Base-by-base conservation (phyloP, 2,797 vertebrate genomes). In the Esox masquinongy region DNA sequence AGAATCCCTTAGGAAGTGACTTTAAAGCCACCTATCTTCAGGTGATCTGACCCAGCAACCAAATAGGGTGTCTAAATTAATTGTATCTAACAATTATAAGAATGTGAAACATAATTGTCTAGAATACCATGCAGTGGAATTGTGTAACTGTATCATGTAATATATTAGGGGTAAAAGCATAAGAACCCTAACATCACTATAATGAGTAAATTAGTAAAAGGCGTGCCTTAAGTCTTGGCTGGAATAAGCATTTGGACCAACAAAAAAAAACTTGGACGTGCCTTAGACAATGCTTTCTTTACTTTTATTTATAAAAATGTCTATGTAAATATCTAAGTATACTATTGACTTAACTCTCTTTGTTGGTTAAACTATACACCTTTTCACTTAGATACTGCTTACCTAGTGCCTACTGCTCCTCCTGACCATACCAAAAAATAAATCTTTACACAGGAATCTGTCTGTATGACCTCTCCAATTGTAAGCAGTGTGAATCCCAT, bases 1-100 rank as follows among this genome's bases (percentile, higher is more conserved):
- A 92, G 84, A 95, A 93, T 16, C 89, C 93, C 15, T 89, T 95
- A 0, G 94, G 94, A 74, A 94, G 91, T 73, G 94, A 95, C 86
- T 95, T 95, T 72, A 95, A 93, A 90, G 92, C 94, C 12, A 95
- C 94, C 26, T 95, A 95, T 77, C 83, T 95, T 50, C 93, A 95
- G 80, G 94, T 95, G 59, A 75, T 92, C 61, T 95, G 80, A 94
- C 79, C 64, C 67, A 74, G 43, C 29, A 31, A n/a, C 19, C 36
- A 0, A 34, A 66, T 66, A 34, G 14, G 26, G 15, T 43, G 15
- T 6, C 50, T 70, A 72, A 29, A 49, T 70, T 22, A 36, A 26
- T 47, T 19, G 64, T 67, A n/a, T 67, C 24, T 19, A 39, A 68
- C n/a, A 47, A 53, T 16, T 22, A 74, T 26, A 51, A 34, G 24